Conservation (phyloP, 1,140 invertebrate species). For the Bombus vancouverensis region DNA sequence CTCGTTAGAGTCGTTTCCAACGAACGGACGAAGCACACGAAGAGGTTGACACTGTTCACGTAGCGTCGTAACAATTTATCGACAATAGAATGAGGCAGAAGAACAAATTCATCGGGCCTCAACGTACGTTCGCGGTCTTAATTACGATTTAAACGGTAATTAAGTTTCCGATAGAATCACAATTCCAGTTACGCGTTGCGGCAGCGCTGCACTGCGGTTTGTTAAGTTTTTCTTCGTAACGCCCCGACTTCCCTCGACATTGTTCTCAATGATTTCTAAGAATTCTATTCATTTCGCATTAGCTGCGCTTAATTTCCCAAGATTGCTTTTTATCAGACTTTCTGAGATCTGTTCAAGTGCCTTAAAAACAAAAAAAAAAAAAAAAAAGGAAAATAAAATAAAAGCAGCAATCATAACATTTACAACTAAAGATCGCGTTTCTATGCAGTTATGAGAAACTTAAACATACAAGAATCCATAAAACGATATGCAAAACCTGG, state of each 20-base stretch:
- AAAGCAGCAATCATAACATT: too few relatives aligned
- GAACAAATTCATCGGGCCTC: neutral
- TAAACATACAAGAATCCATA: too few relatives aligned
- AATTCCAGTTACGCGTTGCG: slow-evolving; percentile 25
- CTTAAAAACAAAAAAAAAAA: neutral
- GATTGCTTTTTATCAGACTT: neutral
- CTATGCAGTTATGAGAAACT: too few relatives aligned
- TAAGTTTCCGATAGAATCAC: slow-evolving; percentile 41
- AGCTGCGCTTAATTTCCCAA: neutral
- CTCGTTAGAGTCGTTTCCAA: neutral
- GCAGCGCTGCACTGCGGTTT: neutral
- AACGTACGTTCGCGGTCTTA: slow-evolving; percentile 28
- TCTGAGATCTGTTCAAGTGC: neutral
- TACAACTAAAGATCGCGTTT: too few relatives aligned
- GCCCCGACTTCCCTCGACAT: neutral
- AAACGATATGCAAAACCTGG: too few relatives aligned
- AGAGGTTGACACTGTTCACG: slow-evolving; percentile 26
- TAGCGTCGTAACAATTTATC: slow-evolving; percentile 13
- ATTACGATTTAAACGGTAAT: slow-evolving; percentile 44
- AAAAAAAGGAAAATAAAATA: too few relatives aligned
- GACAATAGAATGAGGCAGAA: neutral
- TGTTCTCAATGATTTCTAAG: slow-evolving; percentile 11
- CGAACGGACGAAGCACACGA: neutral
- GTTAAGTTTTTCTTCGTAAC: slow-evolving; percentile 14
- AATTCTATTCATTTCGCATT: neutral